Conservation (phyloP, 2,113 vertebrate genomes). For the Amphilophus citrinellus region DNA sequence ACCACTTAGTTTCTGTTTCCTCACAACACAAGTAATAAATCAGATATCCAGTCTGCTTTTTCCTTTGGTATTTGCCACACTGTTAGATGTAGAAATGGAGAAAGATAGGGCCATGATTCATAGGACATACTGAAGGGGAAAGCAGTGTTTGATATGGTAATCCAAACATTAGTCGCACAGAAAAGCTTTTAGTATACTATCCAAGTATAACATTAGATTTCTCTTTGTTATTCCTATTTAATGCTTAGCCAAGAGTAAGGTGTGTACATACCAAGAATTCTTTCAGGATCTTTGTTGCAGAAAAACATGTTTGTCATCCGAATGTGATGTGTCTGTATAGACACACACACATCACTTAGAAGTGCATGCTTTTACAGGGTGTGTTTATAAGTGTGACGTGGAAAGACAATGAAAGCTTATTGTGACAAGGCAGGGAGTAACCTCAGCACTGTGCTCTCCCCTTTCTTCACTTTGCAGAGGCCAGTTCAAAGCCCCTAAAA, state of each 20-base stretch:
- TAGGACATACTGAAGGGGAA: neutral
- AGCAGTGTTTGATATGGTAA: conserved; percentile 14
- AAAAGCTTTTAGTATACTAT: conserved; percentile 6
- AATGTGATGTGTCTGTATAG: neutral
- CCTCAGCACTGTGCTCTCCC: conserved; percentile 16
- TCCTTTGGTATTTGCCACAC: neutral
- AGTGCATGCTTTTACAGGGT: conserved; percentile 55
- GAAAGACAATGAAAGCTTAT: conserved; percentile 69
- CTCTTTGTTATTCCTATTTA: conserved; percentile 5
- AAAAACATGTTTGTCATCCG: conserved; percentile 16
- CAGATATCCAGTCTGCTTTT: neutral
- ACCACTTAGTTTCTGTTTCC: conserved; percentile 42
- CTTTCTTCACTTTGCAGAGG: neutral
- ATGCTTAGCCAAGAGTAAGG: neutral
- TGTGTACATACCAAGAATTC: neutral
- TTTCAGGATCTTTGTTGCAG: conserved; percentile 21
- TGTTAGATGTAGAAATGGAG: conserved; percentile 30
- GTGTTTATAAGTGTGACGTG: conserved; percentile 57
- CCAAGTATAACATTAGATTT: conserved; percentile 10
- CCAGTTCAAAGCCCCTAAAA: conserved; percentile 1
- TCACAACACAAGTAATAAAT: conserved; percentile 16
- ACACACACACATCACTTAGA: conserved; percentile 4
- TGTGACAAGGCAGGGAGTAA: conserved; percentile 64
- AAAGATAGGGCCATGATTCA: conserved; percentile 7
- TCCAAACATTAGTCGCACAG: conserved; percentile 7